These are phyloP conservation scores for Andrena cerasifolii DNA, from an alignment of 1,140 invertebrate species.

Conservation along the genomic window DNA sequence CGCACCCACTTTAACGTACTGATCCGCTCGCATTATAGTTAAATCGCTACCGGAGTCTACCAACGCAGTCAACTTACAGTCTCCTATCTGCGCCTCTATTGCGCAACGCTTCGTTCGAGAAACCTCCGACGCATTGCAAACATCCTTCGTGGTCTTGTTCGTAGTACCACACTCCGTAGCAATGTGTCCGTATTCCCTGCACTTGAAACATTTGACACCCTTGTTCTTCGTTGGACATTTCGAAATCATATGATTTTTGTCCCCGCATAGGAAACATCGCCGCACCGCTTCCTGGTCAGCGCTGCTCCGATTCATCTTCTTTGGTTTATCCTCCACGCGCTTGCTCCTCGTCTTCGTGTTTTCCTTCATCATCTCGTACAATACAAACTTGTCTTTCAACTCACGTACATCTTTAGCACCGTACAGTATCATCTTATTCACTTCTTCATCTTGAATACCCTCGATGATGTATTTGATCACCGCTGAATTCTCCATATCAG, in stretches of 20 bases:
- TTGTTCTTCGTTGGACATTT: slow-evolving; percentile 11
- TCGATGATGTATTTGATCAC: slow-evolving; percentile 9
- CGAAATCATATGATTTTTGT: neutral
- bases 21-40: slow-evolving; percentile 10
- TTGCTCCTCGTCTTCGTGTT: neutral
- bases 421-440: slow-evolving; percentile 5
- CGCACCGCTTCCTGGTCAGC: neutral
- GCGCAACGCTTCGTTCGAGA: neutral
- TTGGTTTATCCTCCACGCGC: neutral
- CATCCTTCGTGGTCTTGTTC: neutral
- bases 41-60: slow-evolving; percentile 8
- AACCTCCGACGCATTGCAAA: neutral
- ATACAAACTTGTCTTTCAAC: slow-evolving; percentile 3
- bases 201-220: too few species aligned
- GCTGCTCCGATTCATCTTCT: neutral
- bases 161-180: neutral
- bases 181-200: slow-evolving; percentile 5
- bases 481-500: neutral
- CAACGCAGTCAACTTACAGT: neutral
- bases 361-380: neutral
- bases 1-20: slow-evolving; percentile 15
- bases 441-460: neutral
- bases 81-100: too few species aligned
- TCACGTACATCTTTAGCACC: neutral
- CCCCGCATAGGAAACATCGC: neutral